Evolutionary conservation across 2,888 invertebrate species (phyloP).

Genomic region (Mycalesis mineus): DNA sequence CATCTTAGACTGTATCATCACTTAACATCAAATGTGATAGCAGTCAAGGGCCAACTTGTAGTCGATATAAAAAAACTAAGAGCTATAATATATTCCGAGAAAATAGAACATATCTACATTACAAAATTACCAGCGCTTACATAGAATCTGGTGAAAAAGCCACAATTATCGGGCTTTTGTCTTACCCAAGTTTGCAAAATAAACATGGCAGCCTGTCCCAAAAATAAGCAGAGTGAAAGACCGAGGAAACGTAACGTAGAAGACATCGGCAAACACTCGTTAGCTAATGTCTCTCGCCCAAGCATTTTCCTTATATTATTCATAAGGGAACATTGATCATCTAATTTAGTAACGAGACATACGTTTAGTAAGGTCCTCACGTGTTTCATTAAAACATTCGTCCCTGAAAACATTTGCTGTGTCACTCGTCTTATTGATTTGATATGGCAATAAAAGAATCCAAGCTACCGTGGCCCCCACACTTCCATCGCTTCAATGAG

Average conservation of each 20-base stretch:
- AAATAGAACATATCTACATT: no score
- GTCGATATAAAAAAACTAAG: no score
- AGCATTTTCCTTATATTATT: conserved; percentile 1
- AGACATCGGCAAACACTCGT: neutral
- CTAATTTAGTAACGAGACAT: conserved; percentile 6
- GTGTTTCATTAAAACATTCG: conserved; percentile 41
- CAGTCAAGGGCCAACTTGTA: no score
- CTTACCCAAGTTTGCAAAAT: neutral
- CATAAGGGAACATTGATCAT: conserved; percentile 11
- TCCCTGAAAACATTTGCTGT: conserved; percentile 36
- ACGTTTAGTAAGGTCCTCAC: conserved; percentile 39
- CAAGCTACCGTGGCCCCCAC: conserved; percentile 66
- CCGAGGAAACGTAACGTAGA: neutral
- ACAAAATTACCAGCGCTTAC: neutral
- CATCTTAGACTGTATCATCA: no score
- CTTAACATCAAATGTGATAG: no score
- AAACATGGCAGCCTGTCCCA: neutral
- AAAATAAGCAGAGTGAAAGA: neutral
- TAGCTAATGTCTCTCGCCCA: neutral
- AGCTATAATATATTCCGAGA: no score
- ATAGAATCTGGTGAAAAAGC: neutral
- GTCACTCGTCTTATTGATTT: conserved; percentile 71
- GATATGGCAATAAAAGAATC: conserved; percentile 71
- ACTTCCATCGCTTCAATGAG: conserved; percentile 73
- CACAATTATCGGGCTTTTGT: neutral